phyloP scores from a whole-genome alignment of 1,140 invertebrate species.

The Amphibalanus amphitrite region DNA sequence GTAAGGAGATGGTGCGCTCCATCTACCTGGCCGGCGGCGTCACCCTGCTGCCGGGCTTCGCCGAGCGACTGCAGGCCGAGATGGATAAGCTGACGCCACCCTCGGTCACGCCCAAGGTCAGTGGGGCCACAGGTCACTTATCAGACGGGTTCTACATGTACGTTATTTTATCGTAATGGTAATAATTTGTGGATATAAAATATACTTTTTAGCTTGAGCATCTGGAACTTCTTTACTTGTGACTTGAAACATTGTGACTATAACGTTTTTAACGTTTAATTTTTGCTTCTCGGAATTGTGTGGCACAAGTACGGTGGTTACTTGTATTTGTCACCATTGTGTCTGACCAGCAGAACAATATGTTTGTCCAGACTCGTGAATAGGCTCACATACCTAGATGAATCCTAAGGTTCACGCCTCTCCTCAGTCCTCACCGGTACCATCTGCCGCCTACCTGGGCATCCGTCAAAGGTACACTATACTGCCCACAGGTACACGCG shows the following conservation, averaged over 20 bases:
- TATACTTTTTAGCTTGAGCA: no score
- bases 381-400: background rate
- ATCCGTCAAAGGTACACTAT: background rate
- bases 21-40: slow-evolving; percentile 37
- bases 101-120: slow-evolving; percentile 39
- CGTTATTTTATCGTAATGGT: no score
- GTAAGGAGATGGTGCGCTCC: slow-evolving; percentile 32
- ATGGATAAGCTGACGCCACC: slow-evolving; percentile 36
- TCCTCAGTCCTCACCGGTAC: background rate
- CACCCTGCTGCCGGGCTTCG: slow-evolving; percentile 40
- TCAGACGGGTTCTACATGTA: no score
- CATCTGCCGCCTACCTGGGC: background rate
- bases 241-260: no score
- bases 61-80: slow-evolving; percentile 38
- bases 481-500: no score
- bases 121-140: no score
- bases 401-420: background rate
- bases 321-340: no score
- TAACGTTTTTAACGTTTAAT: background rate
- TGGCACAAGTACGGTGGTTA: no score
- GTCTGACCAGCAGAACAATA: no score
- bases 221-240: background rate
- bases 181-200: no score
- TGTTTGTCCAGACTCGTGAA: no score
- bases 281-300: background rate